Base-by-base conservation (phyloP, 2,797 vertebrate genomes). In the Eleutherodactylus coqui region DNA sequence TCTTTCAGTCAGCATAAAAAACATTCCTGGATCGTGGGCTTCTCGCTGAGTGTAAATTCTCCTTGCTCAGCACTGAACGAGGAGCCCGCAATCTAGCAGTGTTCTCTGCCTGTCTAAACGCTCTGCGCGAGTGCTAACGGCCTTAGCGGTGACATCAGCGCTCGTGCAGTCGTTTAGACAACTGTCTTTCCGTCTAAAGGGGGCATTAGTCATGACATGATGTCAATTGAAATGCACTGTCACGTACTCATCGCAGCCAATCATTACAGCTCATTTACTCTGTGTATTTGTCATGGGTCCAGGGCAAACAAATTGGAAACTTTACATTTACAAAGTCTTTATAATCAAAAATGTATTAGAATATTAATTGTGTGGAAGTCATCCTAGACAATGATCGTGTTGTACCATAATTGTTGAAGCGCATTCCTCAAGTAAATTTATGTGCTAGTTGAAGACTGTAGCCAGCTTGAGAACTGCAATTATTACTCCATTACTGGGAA, bases 371-470 rank as follows among this genome's bases (percentile, higher is more conserved):
- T 24, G 10, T 62, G 7, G 4, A 38, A 43, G 21, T 38, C 36
- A 34, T 34, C 2, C 29, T 32, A 29, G 75, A 77, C 32, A 36
- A 27, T 9, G 53, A 17, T 24, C 29, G 11, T 24, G 51, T 41
- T 43, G 27, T 89, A 88, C 88, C 85, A 88, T 82, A 88, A 19
- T 84, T 88, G 88, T 88, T 88, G 41, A 69, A 89, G 83, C 79
- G 81, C 87, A 49, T 89, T 91, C 89, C 90, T 89, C 88, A 89
- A 89, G 87, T 90, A 92, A 91, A 91, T 89, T 89, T 90, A 87
- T 86, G 85, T 91, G 85, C 2, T 0, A 58, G 84, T 55, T 88
- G 89, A 49, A 53, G 60, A 90, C 84, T 89, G 80, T 88, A 88
- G 88, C 84, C 17, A 87, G 67, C 73, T 41, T 67, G 70, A 41